Base-by-base conservation (phyloP, 1,140 invertebrate genomes). In the Helicoverpa armigera region DNA sequence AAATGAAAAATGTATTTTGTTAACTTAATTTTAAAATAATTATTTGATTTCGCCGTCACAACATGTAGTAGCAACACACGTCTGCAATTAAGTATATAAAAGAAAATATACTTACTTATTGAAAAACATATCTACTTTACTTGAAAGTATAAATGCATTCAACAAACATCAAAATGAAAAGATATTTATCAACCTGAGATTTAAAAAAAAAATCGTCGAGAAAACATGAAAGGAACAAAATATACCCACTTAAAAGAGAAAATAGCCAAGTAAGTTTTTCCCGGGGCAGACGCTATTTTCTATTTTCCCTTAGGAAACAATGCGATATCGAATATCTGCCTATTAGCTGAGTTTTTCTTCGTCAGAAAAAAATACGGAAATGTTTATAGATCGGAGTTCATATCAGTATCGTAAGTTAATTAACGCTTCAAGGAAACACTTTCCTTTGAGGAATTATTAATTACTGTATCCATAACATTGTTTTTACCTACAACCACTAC, bases 261-360 rank as follows among this genome's bases (percentile, higher is more conserved):
- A 14, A 2, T 9, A 18, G 16, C 2, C 18, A 58, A 5, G 5
- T 58, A 58, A 58, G 54, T 58, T 58, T 58, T 5, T 18, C 54
- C 18, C 13, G 16, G 16, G 54, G 7, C n/a, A 58, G 16, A 23
- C 16, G 54, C 16, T 58, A 18, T 58, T 58, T 16, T 7, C 54
- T 5, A 16, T 18, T 2, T 58, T 58, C 14, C n/a, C n/a, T 18
- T 18, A 14, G 16, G 54, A 58, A 58, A 58, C n/a, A 58, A 18
- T 58, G 16, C 4, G 16, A 58, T 58, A 58, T 58, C 54, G 54
- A 58, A 58, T 58, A 58, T 58, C 54, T 18, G 13, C 54, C 53
- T 18, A 18, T 58, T 58, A 58, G 16, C n/a, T n/a, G 16, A 18
- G n/a, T 58, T 58, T 58, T 18, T 16, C 18, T 54, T 58, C 18